Conservation (phyloP, 2,888 invertebrate species). For the Colostygia pectinataria region DNA sequence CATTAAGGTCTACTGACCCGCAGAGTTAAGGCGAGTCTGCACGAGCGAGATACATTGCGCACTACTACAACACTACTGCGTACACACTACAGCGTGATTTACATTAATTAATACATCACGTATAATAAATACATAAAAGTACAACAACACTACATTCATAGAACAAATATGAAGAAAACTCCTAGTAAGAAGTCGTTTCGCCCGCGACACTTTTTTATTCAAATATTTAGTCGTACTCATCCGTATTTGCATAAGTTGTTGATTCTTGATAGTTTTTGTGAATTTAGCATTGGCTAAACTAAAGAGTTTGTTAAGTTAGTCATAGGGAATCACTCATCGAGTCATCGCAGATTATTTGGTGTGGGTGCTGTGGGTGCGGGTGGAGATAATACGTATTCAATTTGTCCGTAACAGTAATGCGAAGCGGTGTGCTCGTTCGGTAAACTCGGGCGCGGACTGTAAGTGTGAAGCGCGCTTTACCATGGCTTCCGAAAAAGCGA, state of each 20-base stretch:
- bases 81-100: constrained; percentile 50
- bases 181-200: constrained; percentile 31
- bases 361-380: constrained; percentile 61
- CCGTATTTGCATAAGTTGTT: constrained; percentile 48
- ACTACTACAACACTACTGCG: constrained; percentile 4
- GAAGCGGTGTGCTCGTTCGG: constrained; percentile 55
- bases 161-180: constrained; percentile 44
- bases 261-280: constrained; percentile 48
- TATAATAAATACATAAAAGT: constrained; percentile 51
- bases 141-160: constrained; percentile 36
- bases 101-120: constrained; percentile 58
- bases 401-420: constrained; percentile 63
- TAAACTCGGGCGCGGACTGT: constrained; percentile 52
- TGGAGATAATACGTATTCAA: constrained; percentile 35
- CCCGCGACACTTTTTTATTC: constrained; percentile 35
- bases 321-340: constrained; percentile 64
- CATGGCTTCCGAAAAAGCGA: constrained; percentile 78
- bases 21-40: constrained; percentile 15
- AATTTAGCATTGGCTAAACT: constrained; percentile 64
- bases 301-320: constrained; percentile 69
- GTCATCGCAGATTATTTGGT: constrained; percentile 67
- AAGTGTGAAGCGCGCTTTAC: constrained; percentile 52
- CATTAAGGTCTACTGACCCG: constrained; percentile 16
- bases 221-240: constrained; percentile 42
- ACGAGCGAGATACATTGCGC: constrained; percentile 6